Evolutionary conservation across 2,113 vertebrate genomes (phyloP), one percentile per base, ranked within the genome.

Genomic region (Apaloderma vittatum): DNA sequence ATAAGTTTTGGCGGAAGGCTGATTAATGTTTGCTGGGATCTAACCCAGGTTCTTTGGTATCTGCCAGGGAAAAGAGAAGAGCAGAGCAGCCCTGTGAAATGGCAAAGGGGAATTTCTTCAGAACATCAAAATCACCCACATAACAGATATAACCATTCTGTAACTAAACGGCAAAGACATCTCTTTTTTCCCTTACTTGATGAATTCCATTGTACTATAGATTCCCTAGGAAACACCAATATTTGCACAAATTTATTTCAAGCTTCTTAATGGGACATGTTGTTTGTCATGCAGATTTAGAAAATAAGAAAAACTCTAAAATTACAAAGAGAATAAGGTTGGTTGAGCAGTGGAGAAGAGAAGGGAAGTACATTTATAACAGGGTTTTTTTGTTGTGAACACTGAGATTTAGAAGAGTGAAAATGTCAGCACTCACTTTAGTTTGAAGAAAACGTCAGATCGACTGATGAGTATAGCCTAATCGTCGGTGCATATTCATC

Each of bases 371-470:
- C 52, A 75, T 87, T 79, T 92, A 8, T 76, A 90, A 81, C 5
- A 7, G 8, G 37, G 8, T 0, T 16, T 54, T 68, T 76, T 84
- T 80, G 3, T 36, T 79, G 37, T 36, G 62, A 81, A 82, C 45
- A 32, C 5, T 61, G 61, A 82, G 32, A 62, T 91, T 83, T 78
- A 93, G 34, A 89, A 57, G 21, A 51, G 8, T 82, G 23, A n/a
- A 91, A 85, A 81, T 2, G 7, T 30, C 61, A 85, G 15, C 34
- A 79, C 19, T 61, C 27, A 58, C 16, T 86, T 80, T 89, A 94
- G 91, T 93, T 85, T 65, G 30, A 91, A 93, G 77, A 87, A 94
- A 86, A 96, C 90, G 36, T 58, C 54, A 76, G 37, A 90, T 82
- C 1, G 0, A 84, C 85, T 96, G 89, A 91, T 82, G 57, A 94